Evolutionary conservation across 2,797 vertebrate species (phyloP).

Genomic region (Todus mexicanus): DNA sequence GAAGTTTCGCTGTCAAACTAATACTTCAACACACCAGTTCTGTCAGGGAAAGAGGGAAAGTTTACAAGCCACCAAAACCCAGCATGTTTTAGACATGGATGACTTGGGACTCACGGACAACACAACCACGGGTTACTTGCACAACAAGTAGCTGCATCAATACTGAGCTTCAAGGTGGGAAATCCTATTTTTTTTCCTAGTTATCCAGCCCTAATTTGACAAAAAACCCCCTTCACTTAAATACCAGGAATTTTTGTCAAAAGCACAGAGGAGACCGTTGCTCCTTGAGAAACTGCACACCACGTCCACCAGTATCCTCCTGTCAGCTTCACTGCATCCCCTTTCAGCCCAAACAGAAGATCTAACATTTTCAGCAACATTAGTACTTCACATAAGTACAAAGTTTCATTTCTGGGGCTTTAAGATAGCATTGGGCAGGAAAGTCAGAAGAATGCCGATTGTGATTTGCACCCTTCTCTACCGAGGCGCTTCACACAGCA

Average conservation of each 20-base stretch:
- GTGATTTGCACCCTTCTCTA: background rate
- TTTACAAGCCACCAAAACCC: background rate
- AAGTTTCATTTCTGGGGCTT: background rate
- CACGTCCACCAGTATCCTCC: background rate
- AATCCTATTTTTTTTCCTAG: background rate
- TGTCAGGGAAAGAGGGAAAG: background rate
- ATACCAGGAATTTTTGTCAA: background rate
- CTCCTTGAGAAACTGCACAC: accelerated
- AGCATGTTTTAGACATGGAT: background rate
- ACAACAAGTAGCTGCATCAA: background rate
- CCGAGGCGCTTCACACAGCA: accelerated
- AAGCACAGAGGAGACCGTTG: background rate
- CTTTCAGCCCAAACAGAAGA: background rate
- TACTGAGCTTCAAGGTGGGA: background rate
- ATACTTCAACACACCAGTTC: background rate
- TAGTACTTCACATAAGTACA: background rate
- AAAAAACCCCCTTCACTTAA: background rate
- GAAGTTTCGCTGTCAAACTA: background rate
- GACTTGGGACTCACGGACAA: background rate
- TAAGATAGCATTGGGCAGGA: background rate
- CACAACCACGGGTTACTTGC: background rate
- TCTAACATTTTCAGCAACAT: background rate
- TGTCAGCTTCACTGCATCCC: background rate
- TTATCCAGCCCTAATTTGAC: background rate
- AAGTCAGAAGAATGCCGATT: background rate